Evolutionary conservation across 2,113 vertebrate species (phyloP), one percentile per base, ranked within the genome.

Genomic region (Psittacula cyanocephala): DNA sequence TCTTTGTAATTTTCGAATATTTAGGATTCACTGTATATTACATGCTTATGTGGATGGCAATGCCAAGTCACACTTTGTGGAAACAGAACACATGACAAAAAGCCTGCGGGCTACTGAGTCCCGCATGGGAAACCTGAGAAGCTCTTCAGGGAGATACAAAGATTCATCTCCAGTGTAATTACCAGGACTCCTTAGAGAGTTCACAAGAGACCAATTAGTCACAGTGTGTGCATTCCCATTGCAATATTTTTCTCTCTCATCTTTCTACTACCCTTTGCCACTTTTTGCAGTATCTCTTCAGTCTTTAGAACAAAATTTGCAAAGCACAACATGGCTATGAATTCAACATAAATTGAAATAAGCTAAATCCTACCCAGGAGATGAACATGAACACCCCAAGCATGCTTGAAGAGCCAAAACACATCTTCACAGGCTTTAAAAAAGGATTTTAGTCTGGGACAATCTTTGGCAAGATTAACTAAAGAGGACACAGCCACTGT

Each of bases 161-260:
- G 59, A 72, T 81, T 83, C 33, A 35, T 94, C 52, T 84, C 62
- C 10, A n/a, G 70, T 3, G 5, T 89, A 95, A 91, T 91, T 91
- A 76, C 49, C 55, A 60, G 29, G 57, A 78, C 28, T 87, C 77
- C 82, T 89, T 25, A 49, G 92, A 89, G 86, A 81, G 44, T 35
- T 91, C 47, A 65, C 52, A 35, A 3, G 35, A 90, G 76, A 91
- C 44, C 50, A 92, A 95, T 92, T 83, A 94, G 91, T 78, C 77
- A 75, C 50, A 68, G 44, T 69, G 4, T 20, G 47, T 86, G 65
- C 43, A n/a, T 85, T 81, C 79, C 35, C 39, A 53, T 7, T 65
- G 52, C 60, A 89, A 10, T 65, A 17, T 22, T 92, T 80, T 64
- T 81, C 64, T 75, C 18, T 50, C 47, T 93, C n/a, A 9, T 78